A percentile compares a stretch with the other conserved stretches of the same genome.
Conservation (phyloP, 1,140 invertebrate species). For the Hypsibius dujardini region DNA sequence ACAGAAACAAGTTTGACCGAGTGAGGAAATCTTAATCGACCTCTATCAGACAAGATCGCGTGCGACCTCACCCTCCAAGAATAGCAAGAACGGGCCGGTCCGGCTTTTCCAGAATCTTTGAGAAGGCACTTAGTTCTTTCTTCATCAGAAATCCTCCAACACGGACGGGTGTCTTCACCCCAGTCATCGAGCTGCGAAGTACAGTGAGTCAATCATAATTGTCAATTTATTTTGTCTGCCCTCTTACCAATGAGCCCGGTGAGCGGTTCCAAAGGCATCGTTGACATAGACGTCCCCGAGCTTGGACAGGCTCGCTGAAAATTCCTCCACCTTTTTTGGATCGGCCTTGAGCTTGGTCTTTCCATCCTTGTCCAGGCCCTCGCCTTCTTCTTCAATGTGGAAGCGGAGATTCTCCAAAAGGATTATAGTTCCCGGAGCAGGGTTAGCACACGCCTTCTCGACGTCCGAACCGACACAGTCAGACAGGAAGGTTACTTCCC, state of each 20-base stretch:
- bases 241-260: conserved; percentile 24
- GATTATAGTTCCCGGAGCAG: conserved; percentile 36
- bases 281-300: conserved; percentile 25
- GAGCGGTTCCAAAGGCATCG: conserved; percentile 26
- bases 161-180: conserved; percentile 50
- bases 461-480: conserved; percentile 18
- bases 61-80: conserved; percentile 20
- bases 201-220: conserved; percentile 4
- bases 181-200: conserved; percentile 40
- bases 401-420: conserved; percentile 24
- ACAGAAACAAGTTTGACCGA: neutral
- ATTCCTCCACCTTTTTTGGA: conserved; percentile 57
- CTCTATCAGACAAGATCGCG: neutral
- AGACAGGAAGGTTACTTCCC: neutral
- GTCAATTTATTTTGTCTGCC: neutral
- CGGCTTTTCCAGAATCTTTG: conserved; percentile 22
- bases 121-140: conserved; percentile 19
- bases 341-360: conserved; percentile 55
- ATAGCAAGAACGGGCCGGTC: conserved; percentile 23
- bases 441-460: conserved; percentile 51
- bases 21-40: neutral
- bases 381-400: conserved; percentile 21
- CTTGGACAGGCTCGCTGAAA: conserved; percentile 48
- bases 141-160: conserved; percentile 19
- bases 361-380: conserved; percentile 10